phyloP scores from a whole-genome alignment of 2,797 vertebrate species.

The Sebastes matsubarae region DNA sequence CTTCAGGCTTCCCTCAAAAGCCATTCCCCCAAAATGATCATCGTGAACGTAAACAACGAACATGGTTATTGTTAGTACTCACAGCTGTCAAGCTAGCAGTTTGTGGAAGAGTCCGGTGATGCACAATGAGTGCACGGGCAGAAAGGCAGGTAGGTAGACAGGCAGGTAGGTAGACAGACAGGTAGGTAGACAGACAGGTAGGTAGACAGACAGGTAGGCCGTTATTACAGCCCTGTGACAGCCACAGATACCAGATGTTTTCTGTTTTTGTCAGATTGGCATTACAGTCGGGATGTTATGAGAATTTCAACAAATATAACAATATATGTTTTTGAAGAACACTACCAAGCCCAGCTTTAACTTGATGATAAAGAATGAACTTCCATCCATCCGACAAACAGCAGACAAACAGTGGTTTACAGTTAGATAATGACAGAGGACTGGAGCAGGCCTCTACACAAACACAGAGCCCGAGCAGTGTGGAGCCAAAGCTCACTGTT shows the following conservation, averaged over 20 bases:
- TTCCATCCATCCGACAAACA: background rate
- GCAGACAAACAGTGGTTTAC: background rate
- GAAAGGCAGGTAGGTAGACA: background rate
- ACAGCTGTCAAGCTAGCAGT: background rate
- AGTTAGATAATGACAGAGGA: conserved; percentile 14
- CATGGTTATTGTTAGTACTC: too few species aligned
- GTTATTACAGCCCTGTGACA: too few species aligned
- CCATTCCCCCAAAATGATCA: too few species aligned
- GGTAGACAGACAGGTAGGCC: too few species aligned
- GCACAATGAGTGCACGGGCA: background rate
- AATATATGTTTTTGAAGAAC: background rate
- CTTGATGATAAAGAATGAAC: background rate
- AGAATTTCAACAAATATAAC: too few species aligned
- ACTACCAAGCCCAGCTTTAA: background rate
- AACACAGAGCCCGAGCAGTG: conserved; percentile 3
- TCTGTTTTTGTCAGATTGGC: background rate
- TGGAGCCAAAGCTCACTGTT: conserved; percentile 22
- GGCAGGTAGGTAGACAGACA: too few species aligned
- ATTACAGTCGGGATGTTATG: too few species aligned
- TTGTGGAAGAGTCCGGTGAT: background rate
- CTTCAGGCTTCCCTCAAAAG: too few species aligned
- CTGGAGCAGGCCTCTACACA: background rate
- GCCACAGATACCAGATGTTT: background rate
- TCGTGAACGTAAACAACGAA: too few species aligned
- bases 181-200: too few species aligned